These are phyloP conservation scores for Zhuqinia jingwanae DNA, from an alignment of 2,888 invertebrate genomes.

Conservation along the genomic window DNA sequence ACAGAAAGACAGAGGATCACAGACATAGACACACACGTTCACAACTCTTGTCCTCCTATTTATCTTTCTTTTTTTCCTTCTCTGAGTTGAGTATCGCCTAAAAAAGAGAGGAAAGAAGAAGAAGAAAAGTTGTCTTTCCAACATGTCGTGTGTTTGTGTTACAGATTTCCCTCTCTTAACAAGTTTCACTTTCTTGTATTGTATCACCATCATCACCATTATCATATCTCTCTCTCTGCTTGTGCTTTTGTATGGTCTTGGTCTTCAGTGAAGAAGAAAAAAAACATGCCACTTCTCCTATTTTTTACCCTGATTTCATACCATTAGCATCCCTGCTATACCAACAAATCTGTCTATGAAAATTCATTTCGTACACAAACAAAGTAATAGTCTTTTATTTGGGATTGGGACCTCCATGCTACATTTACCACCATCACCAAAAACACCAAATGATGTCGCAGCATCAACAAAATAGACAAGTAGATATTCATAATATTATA, in stretches of 20 bases:
- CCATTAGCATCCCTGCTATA: too few species aligned
- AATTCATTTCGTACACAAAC: background rate
- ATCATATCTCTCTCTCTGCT: too few species aligned
- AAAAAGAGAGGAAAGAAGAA: conserved; percentile 1
- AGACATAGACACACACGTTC: background rate
- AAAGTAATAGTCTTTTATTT: background rate
- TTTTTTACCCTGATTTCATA: too few species aligned
- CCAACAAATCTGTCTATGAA: background rate
- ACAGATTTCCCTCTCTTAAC: conserved; percentile 35
- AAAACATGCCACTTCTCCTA: too few species aligned
- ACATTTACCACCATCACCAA: background rate
- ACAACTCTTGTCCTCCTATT: conserved; percentile 36
- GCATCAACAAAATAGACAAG: too few species aligned
- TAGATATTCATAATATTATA: too few species aligned
- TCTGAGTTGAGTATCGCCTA: conserved; percentile 19
- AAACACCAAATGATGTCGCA: conserved; percentile 15
- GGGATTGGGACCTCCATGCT: too few species aligned
- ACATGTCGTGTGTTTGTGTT: conserved; percentile 43
- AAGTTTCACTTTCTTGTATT: conserved; percentile 27
- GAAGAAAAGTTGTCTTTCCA: conserved; percentile 27
- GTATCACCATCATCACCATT: background rate
- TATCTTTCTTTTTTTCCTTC: conserved; percentile 40
- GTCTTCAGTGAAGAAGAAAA: too few species aligned
- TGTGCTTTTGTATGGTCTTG: too few species aligned
- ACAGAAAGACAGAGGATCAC: too few species aligned